A percentile compares a stretch with the other conserved stretches of the same genome.
These are phyloP conservation scores for Serranochromis macrocephalus DNA, from an alignment of 2,113 vertebrate species.

Conservation along the genomic window DNA sequence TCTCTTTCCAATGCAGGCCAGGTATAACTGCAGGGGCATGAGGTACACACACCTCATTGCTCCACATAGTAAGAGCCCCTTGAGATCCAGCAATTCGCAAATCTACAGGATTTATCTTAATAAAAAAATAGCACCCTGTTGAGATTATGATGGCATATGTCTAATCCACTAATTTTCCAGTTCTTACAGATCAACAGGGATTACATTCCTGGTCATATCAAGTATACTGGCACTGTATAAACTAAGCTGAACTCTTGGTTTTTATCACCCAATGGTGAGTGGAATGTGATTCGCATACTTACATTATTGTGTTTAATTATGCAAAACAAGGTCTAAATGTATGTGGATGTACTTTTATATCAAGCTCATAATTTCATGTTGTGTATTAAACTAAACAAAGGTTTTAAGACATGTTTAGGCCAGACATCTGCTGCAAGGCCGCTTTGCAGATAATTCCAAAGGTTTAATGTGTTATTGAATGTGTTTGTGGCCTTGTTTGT, in stretches of 20 bases:
- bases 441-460: constrained; percentile 15
- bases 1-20: constrained; percentile 64
- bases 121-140: neutral
- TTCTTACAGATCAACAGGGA: neutral
- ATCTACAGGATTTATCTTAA: constrained; percentile 19
- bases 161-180: neutral
- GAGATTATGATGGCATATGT: neutral
- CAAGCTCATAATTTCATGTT: neutral
- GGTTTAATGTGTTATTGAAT: constrained; percentile 8
- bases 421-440: neutral
- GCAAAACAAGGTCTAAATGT: neutral
- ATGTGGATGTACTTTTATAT: neutral
- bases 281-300: neutral
- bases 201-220: neutral
- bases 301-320: neutral
- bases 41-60: constrained; percentile 53
- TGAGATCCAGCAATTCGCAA: constrained; percentile 1
- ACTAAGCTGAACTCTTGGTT: neutral
- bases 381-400: neutral
- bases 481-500: constrained; percentile 34
- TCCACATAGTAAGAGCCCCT: constrained; percentile 10
- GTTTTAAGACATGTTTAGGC: neutral
- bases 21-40: constrained; percentile 49
- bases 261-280: neutral
- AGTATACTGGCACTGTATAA: neutral